Conservation (phyloP, 2,888 invertebrate genomes). For the Nemoura dubitans region DNA sequence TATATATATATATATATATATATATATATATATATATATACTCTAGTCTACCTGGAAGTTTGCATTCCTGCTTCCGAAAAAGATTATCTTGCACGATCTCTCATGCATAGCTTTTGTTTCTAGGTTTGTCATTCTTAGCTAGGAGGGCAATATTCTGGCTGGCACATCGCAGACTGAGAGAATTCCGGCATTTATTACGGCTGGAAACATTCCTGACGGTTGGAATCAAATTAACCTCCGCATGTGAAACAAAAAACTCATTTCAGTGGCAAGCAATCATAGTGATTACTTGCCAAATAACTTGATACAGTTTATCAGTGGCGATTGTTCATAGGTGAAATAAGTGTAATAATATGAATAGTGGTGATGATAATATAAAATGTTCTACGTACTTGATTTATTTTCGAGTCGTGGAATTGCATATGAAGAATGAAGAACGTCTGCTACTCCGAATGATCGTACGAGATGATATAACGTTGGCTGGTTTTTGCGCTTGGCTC, state of each 20-base stretch:
- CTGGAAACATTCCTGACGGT: slow-evolving; percentile 51
- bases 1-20: no score
- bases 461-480: background rate
- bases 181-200: slow-evolving; percentile 42
- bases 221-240: slow-evolving; percentile 46
- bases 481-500: slow-evolving; percentile 50
- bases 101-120: background rate
- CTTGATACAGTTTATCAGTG: slow-evolving; percentile 50
- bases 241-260: slow-evolving; percentile 48
- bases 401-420: slow-evolving; percentile 47
- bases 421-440: slow-evolving; percentile 44
- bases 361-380: slow-evolving; percentile 38
- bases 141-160: slow-evolving; percentile 49
- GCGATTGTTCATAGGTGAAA: slow-evolving; percentile 52
- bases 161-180: slow-evolving; percentile 44
- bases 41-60: no score
- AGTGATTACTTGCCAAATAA: slow-evolving; percentile 49
- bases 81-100: background rate
- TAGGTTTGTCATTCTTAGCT: slow-evolving; percentile 51
- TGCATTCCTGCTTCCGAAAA: background rate
- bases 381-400: slow-evolving; percentile 47
- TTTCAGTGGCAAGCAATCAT: slow-evolving; percentile 48
- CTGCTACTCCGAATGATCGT: background rate
- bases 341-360: slow-evolving; percentile 49
- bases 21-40: no score